Evolutionary conservation across 2,888 invertebrate species (phyloP).

Genomic region (Pandemis cinnamomeana): DNA sequence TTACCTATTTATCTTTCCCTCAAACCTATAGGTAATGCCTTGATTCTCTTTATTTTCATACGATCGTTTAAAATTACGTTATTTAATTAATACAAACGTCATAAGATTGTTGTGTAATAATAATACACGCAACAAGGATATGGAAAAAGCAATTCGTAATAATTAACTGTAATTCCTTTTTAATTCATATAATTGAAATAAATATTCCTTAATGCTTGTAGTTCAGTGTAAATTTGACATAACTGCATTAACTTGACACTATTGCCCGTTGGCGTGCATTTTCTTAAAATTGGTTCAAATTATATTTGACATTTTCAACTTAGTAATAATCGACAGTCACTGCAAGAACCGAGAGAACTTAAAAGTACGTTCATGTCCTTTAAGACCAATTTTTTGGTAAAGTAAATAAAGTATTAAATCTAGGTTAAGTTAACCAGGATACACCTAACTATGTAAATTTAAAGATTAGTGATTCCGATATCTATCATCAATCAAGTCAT

Average conservation of each 20-base stretch:
- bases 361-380: background rate
- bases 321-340: constrained; percentile 19
- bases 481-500: too few species aligned
- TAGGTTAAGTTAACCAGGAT: background rate
- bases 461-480: too few species aligned
- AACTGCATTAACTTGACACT: constrained; percentile 29
- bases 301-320: constrained; percentile 40
- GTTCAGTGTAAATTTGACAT: constrained; percentile 33
- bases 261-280: constrained; percentile 26
- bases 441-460: too few species aligned
- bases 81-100: background rate
- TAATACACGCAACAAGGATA: constrained; percentile 15
- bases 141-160: constrained; percentile 4
- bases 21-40: background rate
- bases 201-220: constrained; percentile 36
- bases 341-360: background rate
- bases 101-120: background rate
- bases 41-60: background rate
- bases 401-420: background rate
- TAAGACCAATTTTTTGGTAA: background rate
- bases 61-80: background rate
- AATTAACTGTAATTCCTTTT: constrained; percentile 7
- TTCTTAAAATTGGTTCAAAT: constrained; percentile 23
- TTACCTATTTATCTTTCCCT: too few species aligned
- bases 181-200: constrained; percentile 24